Evolutionary conservation across 2,797 vertebrate genomes (phyloP), one percentile per base, ranked within the genome.

Genomic region (Acrossocheilus fasciatus): DNA sequence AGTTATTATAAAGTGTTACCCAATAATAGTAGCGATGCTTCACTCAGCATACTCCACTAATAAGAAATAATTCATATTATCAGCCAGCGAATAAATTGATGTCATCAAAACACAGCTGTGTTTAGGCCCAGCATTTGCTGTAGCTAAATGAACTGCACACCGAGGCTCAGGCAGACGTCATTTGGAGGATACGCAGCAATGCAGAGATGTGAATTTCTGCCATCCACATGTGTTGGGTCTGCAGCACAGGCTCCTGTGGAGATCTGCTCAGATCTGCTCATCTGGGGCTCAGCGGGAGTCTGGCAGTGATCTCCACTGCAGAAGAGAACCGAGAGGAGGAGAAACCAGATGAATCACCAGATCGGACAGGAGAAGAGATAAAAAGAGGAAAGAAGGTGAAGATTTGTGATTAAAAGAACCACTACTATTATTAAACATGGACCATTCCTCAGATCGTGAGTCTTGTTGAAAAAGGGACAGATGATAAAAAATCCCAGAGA

Each of bases 241-340:
- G 88, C 88, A 69, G 88, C 84, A 81, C 78, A 50, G 75, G 43
- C 76, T 79, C 83, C 76, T 76, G 62, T 81, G 15, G 76, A 66
- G 83, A 82, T 72, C 82, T 54, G 64, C 82, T 70, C 70, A 83
- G 68, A 34, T 85, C 85, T 50, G 76, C 76, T 88, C 59, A 72
- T 78, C 87, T 78, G 75, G 79, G 80, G 69, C 82, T 84, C 86
- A 43, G 81, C 41, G 6, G 83, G 81, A 78, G 54, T 87, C 81
- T 77, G 86, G 81, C 88, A 81, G 88, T 14, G 68, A 85, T 70
- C 85, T 52, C 82, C 59, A 75, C 80, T 86, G 86, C 81, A 72
- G 80, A 77, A 12, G 54, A 81, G 45, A 59, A 26, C 17, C 23
- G 47, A 20, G 47, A 62, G 20, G 73, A 77, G 34, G 43, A 36